Percentiles rank a stretch among this genome's conserved stretches.
These are phyloP conservation scores for Plestiodon gilberti DNA, from an alignment of 2,113 vertebrate species.

Conservation along the genomic window DNA sequence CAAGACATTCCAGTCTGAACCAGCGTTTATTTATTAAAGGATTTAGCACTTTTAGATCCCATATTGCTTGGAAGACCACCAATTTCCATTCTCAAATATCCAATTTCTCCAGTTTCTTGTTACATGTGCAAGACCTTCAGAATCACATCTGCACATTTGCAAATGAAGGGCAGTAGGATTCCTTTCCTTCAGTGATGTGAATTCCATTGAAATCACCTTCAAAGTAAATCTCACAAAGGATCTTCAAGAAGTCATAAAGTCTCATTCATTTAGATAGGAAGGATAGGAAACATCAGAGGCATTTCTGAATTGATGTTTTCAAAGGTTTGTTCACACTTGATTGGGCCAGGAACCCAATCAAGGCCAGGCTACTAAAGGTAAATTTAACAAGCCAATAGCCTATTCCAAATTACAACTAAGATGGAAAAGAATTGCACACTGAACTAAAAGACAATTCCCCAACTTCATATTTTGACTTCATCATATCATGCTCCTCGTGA, in stretches of 20 bases:
- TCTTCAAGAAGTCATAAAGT: constrained; percentile 14
- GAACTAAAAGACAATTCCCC: background rate
- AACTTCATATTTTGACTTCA: background rate
- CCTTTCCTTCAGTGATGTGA: constrained; percentile 48
- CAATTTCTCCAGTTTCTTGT: constrained; percentile 77
- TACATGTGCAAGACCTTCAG: constrained; percentile 64
- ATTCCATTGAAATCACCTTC: constrained; percentile 57
- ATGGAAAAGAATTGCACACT: background rate
- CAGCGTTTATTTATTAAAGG: constrained; percentile 84
- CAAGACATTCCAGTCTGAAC: constrained; percentile 84
- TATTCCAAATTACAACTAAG: background rate
- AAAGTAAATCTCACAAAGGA: constrained; percentile 51
- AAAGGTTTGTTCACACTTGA: constrained; percentile 19
- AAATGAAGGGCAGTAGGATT: constrained; percentile 58
- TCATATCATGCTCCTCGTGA: too few species aligned
- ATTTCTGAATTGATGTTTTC: background rate
- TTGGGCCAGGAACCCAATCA: background rate
- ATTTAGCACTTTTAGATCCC: constrained; percentile 82
- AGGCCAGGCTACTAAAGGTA: background rate
- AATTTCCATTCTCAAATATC: constrained; percentile 81
- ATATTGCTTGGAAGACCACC: constrained; percentile 80
- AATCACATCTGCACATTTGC: constrained; percentile 48
- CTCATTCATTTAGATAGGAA: constrained; percentile 7
- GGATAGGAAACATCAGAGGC: background rate
- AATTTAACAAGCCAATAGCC: too few species aligned